phyloP scores from a whole-genome alignment of 2,113 vertebrate species.

The Litocranius walleri region DNA sequence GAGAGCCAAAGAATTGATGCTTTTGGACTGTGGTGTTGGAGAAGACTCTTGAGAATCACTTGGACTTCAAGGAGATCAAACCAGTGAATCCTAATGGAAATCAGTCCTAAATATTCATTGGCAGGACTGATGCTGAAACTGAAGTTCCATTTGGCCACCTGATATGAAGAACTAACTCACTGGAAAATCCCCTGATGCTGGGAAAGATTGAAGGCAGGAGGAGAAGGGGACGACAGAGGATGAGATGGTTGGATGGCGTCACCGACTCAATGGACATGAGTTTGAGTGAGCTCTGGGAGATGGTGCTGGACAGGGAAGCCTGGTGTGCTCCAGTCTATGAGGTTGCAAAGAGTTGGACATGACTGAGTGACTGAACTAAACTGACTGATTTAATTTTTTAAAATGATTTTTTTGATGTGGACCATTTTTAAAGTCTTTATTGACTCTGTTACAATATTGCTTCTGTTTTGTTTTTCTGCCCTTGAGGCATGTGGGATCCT shows the following conservation, averaged over 20 bases:
- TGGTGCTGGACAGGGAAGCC: background rate
- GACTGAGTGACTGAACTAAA: background rate
- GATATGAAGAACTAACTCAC: fast-evolving
- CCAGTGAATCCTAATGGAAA: background rate
- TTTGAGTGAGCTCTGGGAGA: background rate
- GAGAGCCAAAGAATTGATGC: background rate
- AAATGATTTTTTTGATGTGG: background rate
- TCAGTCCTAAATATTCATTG: background rate
- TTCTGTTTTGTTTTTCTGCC: background rate
- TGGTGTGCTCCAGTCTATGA: background rate
- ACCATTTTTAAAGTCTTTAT: background rate
- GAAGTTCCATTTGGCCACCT: background rate
- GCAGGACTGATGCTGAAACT: background rate
- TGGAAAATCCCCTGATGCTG: background rate
- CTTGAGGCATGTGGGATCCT: background rate
- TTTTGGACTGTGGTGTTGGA: background rate
- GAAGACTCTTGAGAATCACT: background rate
- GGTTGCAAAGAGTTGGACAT: background rate
- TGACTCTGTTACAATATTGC: background rate
- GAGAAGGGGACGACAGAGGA: background rate
- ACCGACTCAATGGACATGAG: background rate
- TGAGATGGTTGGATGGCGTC: background rate
- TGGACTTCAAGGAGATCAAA: background rate
- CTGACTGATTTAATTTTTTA: background rate
- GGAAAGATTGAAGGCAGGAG: background rate